Evolutionary conservation across 2,113 vertebrate species (phyloP), one percentile per base, ranked within the genome.

Genomic region (Burhinus oedicnemus): DNA sequence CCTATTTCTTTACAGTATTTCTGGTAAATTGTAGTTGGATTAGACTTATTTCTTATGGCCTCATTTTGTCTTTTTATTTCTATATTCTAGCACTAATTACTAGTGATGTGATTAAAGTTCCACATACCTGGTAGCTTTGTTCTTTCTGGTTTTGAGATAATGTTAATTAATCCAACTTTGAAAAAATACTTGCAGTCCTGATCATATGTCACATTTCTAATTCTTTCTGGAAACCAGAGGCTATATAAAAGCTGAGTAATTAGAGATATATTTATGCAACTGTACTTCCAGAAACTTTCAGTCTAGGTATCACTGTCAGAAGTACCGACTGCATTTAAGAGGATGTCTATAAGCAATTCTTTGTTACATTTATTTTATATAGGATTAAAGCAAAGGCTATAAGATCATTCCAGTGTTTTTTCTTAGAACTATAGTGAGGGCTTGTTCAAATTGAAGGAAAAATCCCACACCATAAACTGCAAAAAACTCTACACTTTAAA

Each of bases 161-260:
- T 96, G 95, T 91, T 98, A 98, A 98, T 98, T 98, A 98, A 97
- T 96, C 97, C 97, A 98, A 96, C 87, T 96, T 96, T 70, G 90
- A 90, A 95, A 97, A 96, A 90, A 96, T 75, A 89, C 92, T 94
- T 96, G 89, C 42, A 79, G 79, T 97, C 91, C 92, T 87, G 62
- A 74, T 95, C 88, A 42, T 52, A 74, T 78, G 95, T 96, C 96
- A 94, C 60, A 91, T 96, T 97, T 71, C 42, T 95, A 95, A 97
- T 95, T 97, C 78, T 92, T 94, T 85, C 32, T 96, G 90, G 97
- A 97, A 97, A 91, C 68, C 74, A 88, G 86, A 82, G 51, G 36
- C 93, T 95, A 79, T 93, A 58, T 91, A 97, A 96, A 92, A 97
- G 74, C 54, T 61, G 82, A 93, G 40, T 81, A 95, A 93, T 95